phyloP scores from a whole-genome alignment of 2,797 vertebrate genomes.

The Gephyroberyx darwinii region DNA sequence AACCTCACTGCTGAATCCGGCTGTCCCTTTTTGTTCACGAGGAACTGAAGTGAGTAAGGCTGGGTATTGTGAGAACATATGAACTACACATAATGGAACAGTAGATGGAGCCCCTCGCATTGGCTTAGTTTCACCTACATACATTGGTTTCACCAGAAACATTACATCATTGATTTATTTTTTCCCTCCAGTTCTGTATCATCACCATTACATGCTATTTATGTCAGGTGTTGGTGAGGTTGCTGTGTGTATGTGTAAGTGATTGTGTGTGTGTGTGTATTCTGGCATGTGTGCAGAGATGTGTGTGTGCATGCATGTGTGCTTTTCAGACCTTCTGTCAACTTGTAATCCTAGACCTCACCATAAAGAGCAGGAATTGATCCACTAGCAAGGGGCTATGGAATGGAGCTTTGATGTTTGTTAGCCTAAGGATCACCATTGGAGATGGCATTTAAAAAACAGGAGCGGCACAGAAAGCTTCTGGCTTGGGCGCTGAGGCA shows the following conservation, averaged over 20 bases:
- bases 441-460: constrained; percentile 67
- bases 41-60: constrained; percentile 57
- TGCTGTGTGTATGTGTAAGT: constrained; percentile 22
- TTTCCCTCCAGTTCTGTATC: constrained; percentile 66
- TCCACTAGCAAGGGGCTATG: constrained; percentile 5
- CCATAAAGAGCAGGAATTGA: constrained; percentile 40
- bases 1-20: constrained; percentile 43
- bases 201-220: constrained; percentile 74
- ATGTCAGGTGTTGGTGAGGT: constrained; percentile 62
- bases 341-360: constrained; percentile 23
- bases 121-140: constrained; percentile 36
- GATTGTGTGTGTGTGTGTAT: background rate
- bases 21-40: constrained; percentile 46
- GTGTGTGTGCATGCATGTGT: background rate
- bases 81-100: constrained; percentile 48
- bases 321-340: constrained; percentile 17
- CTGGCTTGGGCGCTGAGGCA: constrained; percentile 37
- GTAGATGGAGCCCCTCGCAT: constrained; percentile 78
- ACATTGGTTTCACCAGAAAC: constrained; percentile 48
- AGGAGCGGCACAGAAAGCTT: constrained; percentile 51
- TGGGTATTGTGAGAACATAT: constrained; percentile 24
- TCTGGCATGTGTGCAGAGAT: constrained; percentile 2
- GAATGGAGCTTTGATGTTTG: constrained; percentile 49
- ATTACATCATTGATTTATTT: constrained; percentile 76
- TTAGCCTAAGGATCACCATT: constrained; percentile 51